These are phyloP conservation scores for Gymnosoma rotundatum DNA, from an alignment of 2,888 invertebrate species.

Conservation along the genomic window DNA sequence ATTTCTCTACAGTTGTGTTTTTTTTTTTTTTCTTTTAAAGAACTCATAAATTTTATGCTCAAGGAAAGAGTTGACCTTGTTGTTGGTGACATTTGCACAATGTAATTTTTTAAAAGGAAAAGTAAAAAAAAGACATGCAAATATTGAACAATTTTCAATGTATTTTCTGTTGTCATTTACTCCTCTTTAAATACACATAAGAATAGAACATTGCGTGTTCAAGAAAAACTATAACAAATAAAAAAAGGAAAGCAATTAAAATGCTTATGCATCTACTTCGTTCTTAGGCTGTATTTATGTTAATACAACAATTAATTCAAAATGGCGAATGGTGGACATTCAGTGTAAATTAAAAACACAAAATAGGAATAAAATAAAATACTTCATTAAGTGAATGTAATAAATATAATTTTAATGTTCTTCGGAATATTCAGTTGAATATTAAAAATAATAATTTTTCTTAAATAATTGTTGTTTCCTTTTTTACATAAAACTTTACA, in stretches of 20 bases:
- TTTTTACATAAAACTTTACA: no score
- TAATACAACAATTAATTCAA: conserved; percentile 22
- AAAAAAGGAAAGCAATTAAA: conserved; percentile 40
- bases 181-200: neutral
- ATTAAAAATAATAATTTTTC: no score
- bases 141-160: conserved; percentile 26
- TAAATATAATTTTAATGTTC: conserved; percentile 13
- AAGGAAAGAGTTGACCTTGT: no score
- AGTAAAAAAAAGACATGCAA: conserved; percentile 23
- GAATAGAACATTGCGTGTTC: conserved; percentile 16
- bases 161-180: conserved; percentile 14
- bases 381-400: neutral
- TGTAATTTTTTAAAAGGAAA: conserved; percentile 1
- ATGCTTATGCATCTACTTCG: conserved; percentile 21
- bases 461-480: no score
- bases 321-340: conserved; percentile 8
- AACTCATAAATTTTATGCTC: conserved; percentile 20
- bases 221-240: neutral
- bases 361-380: neutral
- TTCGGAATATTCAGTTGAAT: no score
- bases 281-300: neutral
- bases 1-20: neutral
- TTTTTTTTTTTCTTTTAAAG: neutral
- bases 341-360: neutral
- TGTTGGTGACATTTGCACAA: neutral